Evolutionary conservation across 2,113 vertebrate species (phyloP), one percentile per base, ranked within the genome.

Genomic region (Chamaea fasciata): DNA sequence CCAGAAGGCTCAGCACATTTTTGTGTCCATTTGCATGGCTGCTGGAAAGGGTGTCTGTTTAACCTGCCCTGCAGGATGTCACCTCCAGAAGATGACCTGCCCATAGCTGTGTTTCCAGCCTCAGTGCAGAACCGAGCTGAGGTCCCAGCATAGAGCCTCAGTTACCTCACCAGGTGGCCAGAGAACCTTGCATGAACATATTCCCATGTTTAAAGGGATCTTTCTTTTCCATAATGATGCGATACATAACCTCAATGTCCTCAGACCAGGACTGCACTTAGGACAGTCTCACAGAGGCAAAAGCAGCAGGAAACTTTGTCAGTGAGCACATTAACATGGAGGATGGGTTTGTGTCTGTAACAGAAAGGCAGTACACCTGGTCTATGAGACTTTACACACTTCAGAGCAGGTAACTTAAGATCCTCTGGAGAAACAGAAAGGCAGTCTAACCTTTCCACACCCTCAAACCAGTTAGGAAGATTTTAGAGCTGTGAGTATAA

Each of bases 131-230:
- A 60, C 46, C 0, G 8, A 89, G 47, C 14, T 2, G 1, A 83
- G 46, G 7, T 71, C 28, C 39, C 46, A n/a, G n/a, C 0, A 0
- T 4, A 31, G 20, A 53, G 10, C 33, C 42, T 81, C 76, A 49
- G 26, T 44, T 28, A 42, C 4, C 2, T 23, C 5, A 1, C 35
- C 55, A 68, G 60, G 76, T 47, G 83, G 42, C 39, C 37, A 22
- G 50, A 60, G 31, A 20, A 73, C 16, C 5, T 15, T 24, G 13
- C 37, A 55, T 12, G 10, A 92, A 47, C 10, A 23, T 10, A 59
- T 22, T 68, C 21, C 80, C 27, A 3, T 17, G 5, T 71, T 82
- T 35, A 77, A 77, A 42, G 30, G 16, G 28, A 73, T 13, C 10
- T 26, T 59, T 44, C 19, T 50, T 92, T 82, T 44, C 50, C 33